Conservation (phyloP, 1,140 invertebrate genomes). For the Harpegnathos saltator region DNA sequence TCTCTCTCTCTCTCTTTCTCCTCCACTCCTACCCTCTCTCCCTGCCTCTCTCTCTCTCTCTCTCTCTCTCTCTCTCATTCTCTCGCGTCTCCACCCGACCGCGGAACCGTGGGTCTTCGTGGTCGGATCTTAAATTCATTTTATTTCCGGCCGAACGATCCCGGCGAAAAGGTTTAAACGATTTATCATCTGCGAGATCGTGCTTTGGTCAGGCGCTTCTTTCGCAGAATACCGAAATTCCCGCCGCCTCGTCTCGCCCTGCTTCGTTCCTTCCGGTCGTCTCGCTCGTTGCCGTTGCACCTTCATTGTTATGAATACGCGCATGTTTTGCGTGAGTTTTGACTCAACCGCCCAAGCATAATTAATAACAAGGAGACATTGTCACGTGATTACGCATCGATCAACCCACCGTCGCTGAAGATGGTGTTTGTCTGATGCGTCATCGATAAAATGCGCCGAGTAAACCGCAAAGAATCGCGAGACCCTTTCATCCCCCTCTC, state of each 20-base stretch:
- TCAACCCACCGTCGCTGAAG: no score
- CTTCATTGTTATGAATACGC: constrained; percentile 45
- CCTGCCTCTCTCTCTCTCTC: constrained; percentile 7
- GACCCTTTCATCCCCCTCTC: constrained; percentile 28
- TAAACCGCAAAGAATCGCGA: constrained; percentile 8
- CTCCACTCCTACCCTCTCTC: constrained; percentile 12
- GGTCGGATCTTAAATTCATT: constrained; percentile 84
- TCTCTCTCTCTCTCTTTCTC: constrained; percentile 13
- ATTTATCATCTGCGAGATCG: constrained; percentile 82
- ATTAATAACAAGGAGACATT: not conserved
- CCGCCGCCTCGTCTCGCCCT: constrained; percentile 62
- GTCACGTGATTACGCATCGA: constrained; percentile 3
- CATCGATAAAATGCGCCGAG: constrained; percentile 12
- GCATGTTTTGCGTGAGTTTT: no score
- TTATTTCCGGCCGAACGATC: constrained; percentile 83
- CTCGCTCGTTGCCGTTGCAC: not conserved
- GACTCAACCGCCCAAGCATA: no score
- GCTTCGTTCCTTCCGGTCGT: constrained; percentile 26
- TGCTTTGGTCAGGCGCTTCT: constrained; percentile 80
- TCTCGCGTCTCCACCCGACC: constrained; percentile 39
- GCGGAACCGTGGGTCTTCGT: constrained; percentile 58
- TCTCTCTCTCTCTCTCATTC: constrained; percentile 24
- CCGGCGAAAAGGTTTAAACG: constrained; percentile 82
- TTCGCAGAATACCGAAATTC: constrained; percentile 71
- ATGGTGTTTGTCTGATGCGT: not conserved